phyloP scores from a whole-genome alignment of 2,888 invertebrate species.

The Pheosia gnoma region DNA sequence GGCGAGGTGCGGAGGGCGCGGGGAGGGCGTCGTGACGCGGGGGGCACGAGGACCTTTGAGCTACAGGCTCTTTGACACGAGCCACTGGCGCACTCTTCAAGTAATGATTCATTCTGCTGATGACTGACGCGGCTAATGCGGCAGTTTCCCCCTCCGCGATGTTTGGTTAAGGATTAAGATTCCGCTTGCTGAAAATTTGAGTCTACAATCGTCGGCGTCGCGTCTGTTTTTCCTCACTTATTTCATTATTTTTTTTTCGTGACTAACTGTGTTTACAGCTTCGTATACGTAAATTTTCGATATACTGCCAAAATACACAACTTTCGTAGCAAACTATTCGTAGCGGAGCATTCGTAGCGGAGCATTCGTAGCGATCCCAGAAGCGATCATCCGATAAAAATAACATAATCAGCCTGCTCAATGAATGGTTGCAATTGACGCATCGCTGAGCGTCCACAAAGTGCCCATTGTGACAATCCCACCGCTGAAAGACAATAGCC shows the following conservation, averaged over 20 bases:
- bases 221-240: background rate
- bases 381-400: slow-evolving; percentile 1
- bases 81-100: slow-evolving; percentile 83
- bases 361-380: slow-evolving; percentile 4
- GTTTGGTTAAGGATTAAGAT: slow-evolving; percentile 72
- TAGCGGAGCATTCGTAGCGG: background rate
- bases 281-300: too few species aligned
- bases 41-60: slow-evolving; percentile 77
- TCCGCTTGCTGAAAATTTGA: slow-evolving; percentile 54
- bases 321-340: too few species aligned
- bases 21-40: slow-evolving; percentile 42
- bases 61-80: slow-evolving; percentile 82
- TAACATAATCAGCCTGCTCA: slow-evolving; percentile 16
- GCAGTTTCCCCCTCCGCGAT: slow-evolving; percentile 63
- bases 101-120: slow-evolving; percentile 84
- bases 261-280: too few species aligned
- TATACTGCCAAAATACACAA: too few species aligned
- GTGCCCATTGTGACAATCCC: slow-evolving; percentile 58
- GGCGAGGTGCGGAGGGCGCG: slow-evolving; percentile 55
- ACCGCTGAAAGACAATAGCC: slow-evolving; percentile 65
- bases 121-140: slow-evolving; percentile 82
- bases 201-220: background rate
- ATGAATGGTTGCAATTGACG: slow-evolving; percentile 40
- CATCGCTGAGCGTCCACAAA: slow-evolving; percentile 57
- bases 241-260: too few species aligned